Evolutionary conservation across 2,113 vertebrate genomes (phyloP).

Genomic region (Lycocorax pyrrhopterus): DNA sequence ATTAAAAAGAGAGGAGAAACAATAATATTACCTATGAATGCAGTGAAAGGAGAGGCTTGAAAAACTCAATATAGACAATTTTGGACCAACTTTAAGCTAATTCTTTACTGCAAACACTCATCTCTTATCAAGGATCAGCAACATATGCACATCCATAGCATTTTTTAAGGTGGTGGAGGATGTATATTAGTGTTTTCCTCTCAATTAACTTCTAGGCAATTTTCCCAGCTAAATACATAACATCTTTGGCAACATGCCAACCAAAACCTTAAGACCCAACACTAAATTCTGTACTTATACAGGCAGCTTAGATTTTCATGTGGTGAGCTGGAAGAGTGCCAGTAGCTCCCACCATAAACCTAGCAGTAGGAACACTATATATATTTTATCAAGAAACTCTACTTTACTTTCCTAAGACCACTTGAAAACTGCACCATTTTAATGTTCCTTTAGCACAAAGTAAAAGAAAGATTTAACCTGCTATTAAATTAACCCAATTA

Average conservation of each 20-base stretch:
- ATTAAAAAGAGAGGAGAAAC: background rate
- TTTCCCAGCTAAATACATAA: constrained; percentile 86
- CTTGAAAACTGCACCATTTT: constrained; percentile 72
- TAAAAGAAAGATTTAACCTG: constrained; percentile 77
- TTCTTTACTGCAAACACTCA: constrained; percentile 48
- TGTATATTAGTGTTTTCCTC: constrained; percentile 86
- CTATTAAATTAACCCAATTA: constrained; percentile 80
- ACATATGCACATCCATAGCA: constrained; percentile 67
- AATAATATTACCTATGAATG: background rate
- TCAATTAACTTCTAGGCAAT: constrained; percentile 87
- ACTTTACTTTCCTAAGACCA: constrained; percentile 70
- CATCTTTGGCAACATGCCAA: constrained; percentile 79
- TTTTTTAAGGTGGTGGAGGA: constrained; percentile 62
- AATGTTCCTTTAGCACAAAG: constrained; percentile 71
- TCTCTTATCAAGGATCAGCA: constrained; percentile 72
- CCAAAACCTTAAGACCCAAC: constrained; percentile 79
- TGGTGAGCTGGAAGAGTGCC: constrained; percentile 76
- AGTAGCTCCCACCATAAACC: constrained; percentile 76
- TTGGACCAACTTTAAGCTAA: constrained; percentile 1
- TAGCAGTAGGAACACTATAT: constrained; percentile 72
- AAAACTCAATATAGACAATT: constrained; percentile 5
- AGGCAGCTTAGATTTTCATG: constrained; percentile 82
- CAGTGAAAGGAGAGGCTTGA: background rate
- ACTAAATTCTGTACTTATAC: constrained; percentile 78
- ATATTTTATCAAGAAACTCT: constrained; percentile 73